These are phyloP conservation scores for Pemphigus obesinymphae DNA, from an alignment of 1,140 invertebrate species.

Conservation along the genomic window DNA sequence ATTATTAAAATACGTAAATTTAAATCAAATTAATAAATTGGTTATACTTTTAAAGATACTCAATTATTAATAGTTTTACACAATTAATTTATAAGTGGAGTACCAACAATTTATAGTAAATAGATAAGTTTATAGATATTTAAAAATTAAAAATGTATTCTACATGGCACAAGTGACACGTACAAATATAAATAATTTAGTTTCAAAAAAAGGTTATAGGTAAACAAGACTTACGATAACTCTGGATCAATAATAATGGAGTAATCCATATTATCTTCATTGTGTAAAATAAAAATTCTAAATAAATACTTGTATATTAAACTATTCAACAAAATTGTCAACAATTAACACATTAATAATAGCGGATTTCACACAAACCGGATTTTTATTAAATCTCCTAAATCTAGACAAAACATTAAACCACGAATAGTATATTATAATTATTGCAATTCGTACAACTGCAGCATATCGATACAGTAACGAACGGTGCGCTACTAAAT, in stretches of 20 bases:
- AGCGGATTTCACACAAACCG: background rate
- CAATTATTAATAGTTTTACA: too few relatives aligned
- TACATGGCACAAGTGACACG: too few relatives aligned
- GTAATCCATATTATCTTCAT: slow-evolving; percentile 25
- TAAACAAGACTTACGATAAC: background rate
- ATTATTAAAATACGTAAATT: too few relatives aligned
- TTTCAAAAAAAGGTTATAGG: background rate
- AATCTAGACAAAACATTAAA: background rate
- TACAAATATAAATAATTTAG: too few relatives aligned
- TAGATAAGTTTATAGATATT: too few relatives aligned
- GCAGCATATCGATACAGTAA: background rate
- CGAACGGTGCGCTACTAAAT: slow-evolving; percentile 2
- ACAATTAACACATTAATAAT: background rate
- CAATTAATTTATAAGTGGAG: too few relatives aligned
- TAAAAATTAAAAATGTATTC: too few relatives aligned
- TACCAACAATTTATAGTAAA: too few relatives aligned
- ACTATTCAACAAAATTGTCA: background rate
- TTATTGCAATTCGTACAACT: background rate
- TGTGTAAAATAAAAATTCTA: background rate
- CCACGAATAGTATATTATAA: background rate
- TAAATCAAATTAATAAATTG: too few relatives aligned
- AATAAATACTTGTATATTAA: background rate
- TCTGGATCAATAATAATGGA: background rate
- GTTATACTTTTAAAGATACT: too few relatives aligned
- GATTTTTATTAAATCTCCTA: background rate